Percentiles rank a stretch among this genome's conserved stretches.
These are phyloP conservation scores for Salpingus planirostris DNA, from an alignment of 2,888 invertebrate genomes.

Conservation along the genomic window DNA sequence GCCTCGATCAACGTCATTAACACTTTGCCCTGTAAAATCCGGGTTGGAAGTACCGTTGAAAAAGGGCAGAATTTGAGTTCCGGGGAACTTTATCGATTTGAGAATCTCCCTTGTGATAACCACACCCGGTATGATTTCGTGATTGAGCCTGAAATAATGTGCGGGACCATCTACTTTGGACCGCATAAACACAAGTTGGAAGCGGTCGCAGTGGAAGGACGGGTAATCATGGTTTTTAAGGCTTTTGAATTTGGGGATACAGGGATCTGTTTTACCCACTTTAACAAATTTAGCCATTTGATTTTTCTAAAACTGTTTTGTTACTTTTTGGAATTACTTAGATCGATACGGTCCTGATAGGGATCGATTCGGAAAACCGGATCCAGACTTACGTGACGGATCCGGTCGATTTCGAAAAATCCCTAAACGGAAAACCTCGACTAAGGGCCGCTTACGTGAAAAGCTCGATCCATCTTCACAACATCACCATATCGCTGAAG, in stretches of 20 bases:
- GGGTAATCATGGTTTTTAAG: no score
- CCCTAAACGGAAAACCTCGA: slow-evolving; percentile 53
- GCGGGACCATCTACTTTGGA: slow-evolving; percentile 30
- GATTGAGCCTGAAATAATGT: slow-evolving; percentile 32
- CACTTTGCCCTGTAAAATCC: slow-evolving; percentile 51
- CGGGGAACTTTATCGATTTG: slow-evolving; percentile 30
- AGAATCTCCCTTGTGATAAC: slow-evolving; percentile 34
- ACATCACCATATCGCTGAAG: slow-evolving; percentile 35
- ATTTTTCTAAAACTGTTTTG: not conserved
- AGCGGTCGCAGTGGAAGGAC: slow-evolving; percentile 29
- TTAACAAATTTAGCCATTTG: not conserved
- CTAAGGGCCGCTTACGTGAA: slow-evolving; percentile 40
- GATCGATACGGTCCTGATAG: slow-evolving; percentile 40
- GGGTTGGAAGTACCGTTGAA: slow-evolving; percentile 31
- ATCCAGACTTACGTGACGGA: slow-evolving; percentile 48
- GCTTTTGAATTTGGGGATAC: no score
- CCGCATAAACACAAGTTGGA: slow-evolving; percentile 25
- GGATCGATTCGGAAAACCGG: slow-evolving; percentile 37
- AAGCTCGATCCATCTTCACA: slow-evolving; percentile 26
- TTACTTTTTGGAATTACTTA: slow-evolving; percentile 21
- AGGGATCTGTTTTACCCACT: not conserved
- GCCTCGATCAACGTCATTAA: slow-evolving; percentile 55
- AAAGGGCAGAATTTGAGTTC: slow-evolving; percentile 26
- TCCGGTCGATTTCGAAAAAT: slow-evolving; percentile 50
- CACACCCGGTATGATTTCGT: slow-evolving; percentile 29